These are phyloP conservation scores for Troides aeacus DNA, from an alignment of 2,888 invertebrate genomes.

Conservation along the genomic window DNA sequence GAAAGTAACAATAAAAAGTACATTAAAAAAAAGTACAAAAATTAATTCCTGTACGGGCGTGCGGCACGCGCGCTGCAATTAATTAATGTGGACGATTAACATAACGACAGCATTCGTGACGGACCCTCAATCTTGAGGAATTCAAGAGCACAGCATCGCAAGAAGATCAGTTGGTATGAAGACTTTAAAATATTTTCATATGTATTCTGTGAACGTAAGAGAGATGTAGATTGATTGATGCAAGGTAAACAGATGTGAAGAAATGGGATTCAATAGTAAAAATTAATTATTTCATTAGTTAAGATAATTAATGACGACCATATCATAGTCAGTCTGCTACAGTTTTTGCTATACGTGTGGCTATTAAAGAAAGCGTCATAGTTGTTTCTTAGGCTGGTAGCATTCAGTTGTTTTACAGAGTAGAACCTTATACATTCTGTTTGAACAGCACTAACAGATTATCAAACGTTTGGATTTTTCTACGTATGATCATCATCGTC, in stretches of 20 bases:
- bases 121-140: constrained; percentile 19
- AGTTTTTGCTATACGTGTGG: not conserved
- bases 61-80: constrained; percentile 10
- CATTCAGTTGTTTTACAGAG: too few relatives aligned
- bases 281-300: not conserved
- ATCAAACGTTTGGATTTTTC: too few relatives aligned
- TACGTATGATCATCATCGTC: too few relatives aligned
- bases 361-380: not conserved
- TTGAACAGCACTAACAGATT: too few relatives aligned
- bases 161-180: constrained; percentile 7
- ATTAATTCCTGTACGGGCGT: constrained; percentile 16
- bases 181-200: not conserved
- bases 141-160: constrained; percentile 7
- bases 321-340: not conserved
- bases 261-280: not conserved
- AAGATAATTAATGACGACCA: not conserved
- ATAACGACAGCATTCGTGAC: constrained; percentile 15
- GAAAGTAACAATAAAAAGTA: not conserved
- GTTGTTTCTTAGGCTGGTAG: not conserved
- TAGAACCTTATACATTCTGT: too few relatives aligned
- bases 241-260: not conserved
- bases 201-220: not conserved
- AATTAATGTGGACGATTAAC: constrained; percentile 25
- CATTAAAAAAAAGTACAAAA: constrained; percentile 7
- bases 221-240: not conserved